Conservation (phyloP, 2,888 invertebrate species). For the Pyrgus malvae region DNA sequence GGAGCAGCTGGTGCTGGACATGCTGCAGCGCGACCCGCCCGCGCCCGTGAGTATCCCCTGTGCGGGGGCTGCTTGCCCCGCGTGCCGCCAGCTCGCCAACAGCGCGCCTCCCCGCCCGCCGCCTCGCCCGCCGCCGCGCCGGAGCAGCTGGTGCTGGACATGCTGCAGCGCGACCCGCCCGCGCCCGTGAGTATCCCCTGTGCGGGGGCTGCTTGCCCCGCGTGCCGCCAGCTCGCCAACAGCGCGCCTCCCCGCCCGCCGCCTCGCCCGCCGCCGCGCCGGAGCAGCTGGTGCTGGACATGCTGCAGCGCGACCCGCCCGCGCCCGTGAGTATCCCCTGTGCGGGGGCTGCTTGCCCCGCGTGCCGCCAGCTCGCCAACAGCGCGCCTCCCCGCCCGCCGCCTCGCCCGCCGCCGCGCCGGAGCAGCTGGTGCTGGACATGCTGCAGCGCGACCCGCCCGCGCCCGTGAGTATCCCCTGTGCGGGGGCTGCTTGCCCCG, state of each 20-base stretch:
- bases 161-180: conserved; percentile 83
- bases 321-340: conserved; percentile 52
- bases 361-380: no score
- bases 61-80: conserved; percentile 85
- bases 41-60: conserved; percentile 52
- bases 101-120: conserved; percentile 82
- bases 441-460: no score
- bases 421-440: no score
- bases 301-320: conserved; percentile 83
- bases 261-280: conserved; percentile 82
- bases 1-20: conserved; percentile 80
- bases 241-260: conserved; percentile 82
- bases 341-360: no score
- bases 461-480: no score
- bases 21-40: conserved; percentile 83
- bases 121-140: conserved; percentile 82
- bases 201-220: conserved; percentile 85
- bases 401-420: no score
- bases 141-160: conserved; percentile 80
- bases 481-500: no score
- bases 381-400: no score
- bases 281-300: conserved; percentile 80
- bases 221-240: conserved; percentile 84
- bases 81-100: conserved; percentile 84
- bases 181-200: conserved; percentile 52